Evolutionary conservation across 2,113 vertebrate species (phyloP).

Genomic region (Fukomys damarensis): DNA sequence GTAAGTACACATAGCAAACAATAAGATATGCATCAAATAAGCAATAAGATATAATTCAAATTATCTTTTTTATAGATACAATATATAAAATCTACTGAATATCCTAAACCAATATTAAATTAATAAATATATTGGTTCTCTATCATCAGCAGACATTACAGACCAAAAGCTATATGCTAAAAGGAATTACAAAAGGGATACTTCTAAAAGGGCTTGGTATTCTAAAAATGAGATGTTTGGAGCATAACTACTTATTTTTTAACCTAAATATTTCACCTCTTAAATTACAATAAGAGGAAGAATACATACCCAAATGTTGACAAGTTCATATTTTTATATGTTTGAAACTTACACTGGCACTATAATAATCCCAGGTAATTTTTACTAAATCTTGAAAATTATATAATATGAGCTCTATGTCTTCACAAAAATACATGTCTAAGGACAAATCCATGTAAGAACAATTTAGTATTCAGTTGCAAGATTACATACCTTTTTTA

Average conservation of each 20-base stretch:
- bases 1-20: neutral
- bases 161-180: slow-evolving; percentile 31
- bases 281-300: neutral
- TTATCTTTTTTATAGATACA: neutral
- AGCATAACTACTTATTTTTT: neutral
- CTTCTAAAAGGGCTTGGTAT: neutral
- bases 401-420: neutral
- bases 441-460: neutral
- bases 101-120: neutral
- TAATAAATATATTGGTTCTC: neutral
- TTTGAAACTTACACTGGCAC: neutral
- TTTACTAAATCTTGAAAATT: slow-evolving; percentile 21
- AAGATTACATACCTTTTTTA: neutral
- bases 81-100: neutral
- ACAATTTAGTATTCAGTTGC: neutral
- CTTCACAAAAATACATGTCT: neutral
- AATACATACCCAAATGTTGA: slow-evolving; percentile 5
- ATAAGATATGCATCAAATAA: neutral
- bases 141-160: neutral
- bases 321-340: neutral
- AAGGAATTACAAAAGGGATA: slow-evolving; percentile 25
- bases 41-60: neutral
- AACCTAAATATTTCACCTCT: neutral
- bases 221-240: slow-evolving; percentile 41
- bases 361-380: neutral